Percentiles rank a stretch among this genome's conserved stretches.
Evolutionary conservation across 2,888 invertebrate genomes (phyloP).

Genomic region (Melieria picta): DNA sequence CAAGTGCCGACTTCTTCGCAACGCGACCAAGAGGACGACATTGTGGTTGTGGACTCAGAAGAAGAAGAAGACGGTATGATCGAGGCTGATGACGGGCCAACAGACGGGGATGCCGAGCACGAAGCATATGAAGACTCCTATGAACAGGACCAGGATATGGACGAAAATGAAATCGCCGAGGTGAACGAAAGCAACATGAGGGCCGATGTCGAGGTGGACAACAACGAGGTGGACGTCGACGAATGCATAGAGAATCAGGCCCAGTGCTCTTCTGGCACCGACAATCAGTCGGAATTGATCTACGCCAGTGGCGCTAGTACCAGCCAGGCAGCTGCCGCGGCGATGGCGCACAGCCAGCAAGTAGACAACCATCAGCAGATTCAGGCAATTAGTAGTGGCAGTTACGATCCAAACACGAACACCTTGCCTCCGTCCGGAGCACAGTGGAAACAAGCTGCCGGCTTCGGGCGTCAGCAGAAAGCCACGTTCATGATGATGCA

Average conservation of each 20-base stretch:
- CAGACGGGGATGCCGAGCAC: constrained; percentile 69
- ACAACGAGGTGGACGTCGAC: constrained; percentile 74
- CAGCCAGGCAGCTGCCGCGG: constrained; percentile 46
- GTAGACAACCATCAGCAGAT: constrained; percentile 70
- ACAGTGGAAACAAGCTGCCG: constrained; percentile 59
- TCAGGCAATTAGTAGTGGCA: constrained; percentile 83
- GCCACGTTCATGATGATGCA: constrained; percentile 56
- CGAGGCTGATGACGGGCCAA: constrained; percentile 69
- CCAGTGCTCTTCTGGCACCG: constrained; percentile 67
- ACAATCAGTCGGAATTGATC: constrained; percentile 66
- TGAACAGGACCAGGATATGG: constrained; percentile 68
- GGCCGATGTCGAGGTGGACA: constrained; percentile 64
- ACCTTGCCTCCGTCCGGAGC: constrained; percentile 49
- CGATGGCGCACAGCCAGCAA: constrained; percentile 47
- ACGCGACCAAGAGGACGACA: constrained; percentile 86
- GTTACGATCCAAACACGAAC: constrained; percentile 70
- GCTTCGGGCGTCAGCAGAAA: constrained; percentile 57
- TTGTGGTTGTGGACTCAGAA: constrained; percentile 82
- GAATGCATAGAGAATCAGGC: constrained; percentile 74
- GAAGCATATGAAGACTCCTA: constrained; percentile 70
- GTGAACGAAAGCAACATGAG: constrained; percentile 69
- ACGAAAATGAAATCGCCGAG: constrained; percentile 69
- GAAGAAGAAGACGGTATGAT: constrained; percentile 70
- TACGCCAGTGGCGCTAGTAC: constrained; percentile 54
- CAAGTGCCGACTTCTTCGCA: constrained; percentile 89